These are phyloP conservation scores for Acomys russatus DNA, from an alignment of 2,797 vertebrate species.

Conservation along the genomic window DNA sequence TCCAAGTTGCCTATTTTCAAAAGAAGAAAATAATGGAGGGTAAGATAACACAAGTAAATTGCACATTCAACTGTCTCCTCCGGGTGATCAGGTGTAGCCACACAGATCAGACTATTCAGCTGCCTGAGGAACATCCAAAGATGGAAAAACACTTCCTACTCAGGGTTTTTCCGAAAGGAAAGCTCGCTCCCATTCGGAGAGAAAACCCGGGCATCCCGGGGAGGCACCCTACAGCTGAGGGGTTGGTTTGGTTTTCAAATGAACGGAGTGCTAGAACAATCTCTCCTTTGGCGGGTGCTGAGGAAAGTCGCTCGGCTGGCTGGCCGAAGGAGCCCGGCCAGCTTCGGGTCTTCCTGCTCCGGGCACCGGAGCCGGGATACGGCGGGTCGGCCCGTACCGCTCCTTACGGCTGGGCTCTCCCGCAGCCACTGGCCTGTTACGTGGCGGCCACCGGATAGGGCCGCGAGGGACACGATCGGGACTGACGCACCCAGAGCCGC, in stretches of 20 bases:
- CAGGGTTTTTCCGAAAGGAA: not conserved
- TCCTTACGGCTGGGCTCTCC: not conserved
- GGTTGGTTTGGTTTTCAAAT: not conserved
- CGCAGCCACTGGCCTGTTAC: not conserved
- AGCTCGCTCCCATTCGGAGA: not conserved
- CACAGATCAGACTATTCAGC: not conserved
- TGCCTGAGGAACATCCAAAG: not conserved
- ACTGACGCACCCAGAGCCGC: not conserved
- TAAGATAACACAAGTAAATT: not conserved
- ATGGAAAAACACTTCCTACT: not conserved
- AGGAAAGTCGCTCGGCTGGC: not conserved
- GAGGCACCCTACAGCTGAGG: not conserved
- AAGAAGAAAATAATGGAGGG: conserved; percentile 39
- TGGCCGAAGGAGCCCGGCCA: not conserved
- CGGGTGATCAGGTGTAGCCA: not conserved
- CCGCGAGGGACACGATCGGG: not conserved
- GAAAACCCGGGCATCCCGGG: not conserved
- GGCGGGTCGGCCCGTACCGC: conserved; percentile 14
- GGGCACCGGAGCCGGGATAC: not conserved
- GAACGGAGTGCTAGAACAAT: not conserved
- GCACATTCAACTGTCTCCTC: not conserved
- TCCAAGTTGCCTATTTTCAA: conserved; percentile 30
- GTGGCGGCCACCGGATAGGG: conserved; percentile 41
- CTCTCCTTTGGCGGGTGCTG: not conserved
- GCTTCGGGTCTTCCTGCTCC: not conserved